Percentiles rank a stretch among this genome's conserved stretches.
Conservation (phyloP, 2,797 vertebrate genomes). For the Girardinus metallicus region DNA sequence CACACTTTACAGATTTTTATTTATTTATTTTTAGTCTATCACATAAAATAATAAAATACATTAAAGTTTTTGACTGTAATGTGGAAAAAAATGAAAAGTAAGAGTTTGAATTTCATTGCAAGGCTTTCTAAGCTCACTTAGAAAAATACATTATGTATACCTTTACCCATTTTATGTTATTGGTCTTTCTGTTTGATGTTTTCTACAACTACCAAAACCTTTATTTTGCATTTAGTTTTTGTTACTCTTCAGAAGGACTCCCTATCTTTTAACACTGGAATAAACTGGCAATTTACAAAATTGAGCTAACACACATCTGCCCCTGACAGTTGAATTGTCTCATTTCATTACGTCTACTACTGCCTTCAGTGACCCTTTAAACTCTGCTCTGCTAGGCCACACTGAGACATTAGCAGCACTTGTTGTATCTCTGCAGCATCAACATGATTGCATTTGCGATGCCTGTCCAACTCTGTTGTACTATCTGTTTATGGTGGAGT, state of each 20-base stretch:
- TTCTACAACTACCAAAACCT: background rate
- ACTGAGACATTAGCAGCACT: conserved; percentile 17
- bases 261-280: background rate
- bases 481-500: conserved; percentile 53
- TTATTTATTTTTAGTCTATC: background rate
- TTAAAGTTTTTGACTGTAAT: background rate
- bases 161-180: background rate
- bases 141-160: background rate
- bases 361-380: conserved; percentile 35
- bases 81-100: too few relatives aligned
- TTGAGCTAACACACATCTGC: background rate
- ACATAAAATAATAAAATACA: background rate
- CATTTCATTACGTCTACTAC: background rate
- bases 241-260: background rate
- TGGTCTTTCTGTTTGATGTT: background rate
- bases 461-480: conserved; percentile 56
- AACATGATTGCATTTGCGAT: conserved; percentile 71
- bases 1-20: background rate
- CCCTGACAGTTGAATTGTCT: background rate
- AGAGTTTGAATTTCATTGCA: background rate
- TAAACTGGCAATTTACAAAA: background rate
- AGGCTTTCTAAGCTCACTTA: background rate
- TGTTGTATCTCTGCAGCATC: conserved; percentile 51
- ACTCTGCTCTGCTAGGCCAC: conserved; percentile 21
- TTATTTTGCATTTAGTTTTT: background rate